These are phyloP conservation scores for Coronaproctus castanopsis DNA, from an alignment of 2,888 invertebrate species.

Conservation along the genomic window DNA sequence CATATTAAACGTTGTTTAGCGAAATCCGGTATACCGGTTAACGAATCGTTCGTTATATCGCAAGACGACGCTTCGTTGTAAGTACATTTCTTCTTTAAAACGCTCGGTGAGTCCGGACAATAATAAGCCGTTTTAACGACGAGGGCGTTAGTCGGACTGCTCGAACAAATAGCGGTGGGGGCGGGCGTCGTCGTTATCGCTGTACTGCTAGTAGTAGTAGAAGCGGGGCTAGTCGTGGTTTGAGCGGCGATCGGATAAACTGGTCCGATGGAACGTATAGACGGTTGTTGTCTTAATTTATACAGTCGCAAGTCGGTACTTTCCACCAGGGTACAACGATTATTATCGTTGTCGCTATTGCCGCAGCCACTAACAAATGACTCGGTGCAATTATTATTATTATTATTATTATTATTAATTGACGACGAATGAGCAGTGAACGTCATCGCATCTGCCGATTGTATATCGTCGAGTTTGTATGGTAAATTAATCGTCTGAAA, in stretches of 20 bases:
- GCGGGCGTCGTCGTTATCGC: slow-evolving; percentile 30
- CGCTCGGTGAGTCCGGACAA: neutral
- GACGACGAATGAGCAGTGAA: neutral
- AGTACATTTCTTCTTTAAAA: neutral
- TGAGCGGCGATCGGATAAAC: no score
- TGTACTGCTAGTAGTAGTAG: slow-evolving; percentile 54
- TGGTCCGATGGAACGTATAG: no score
- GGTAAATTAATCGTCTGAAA: slow-evolving; percentile 69
- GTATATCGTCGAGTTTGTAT: slow-evolving; percentile 10
- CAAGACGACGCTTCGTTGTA: neutral
- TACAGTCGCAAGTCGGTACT: neutral
- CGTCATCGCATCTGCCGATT: neutral
- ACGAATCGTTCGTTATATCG: neutral
- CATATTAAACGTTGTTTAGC: slow-evolving; percentile 25
- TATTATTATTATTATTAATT: neutral
- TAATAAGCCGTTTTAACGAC: no score
- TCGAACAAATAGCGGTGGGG: slow-evolving; percentile 30
- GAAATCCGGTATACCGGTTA: neutral
- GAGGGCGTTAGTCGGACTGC: slow-evolving; percentile 44
- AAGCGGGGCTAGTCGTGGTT: slow-evolving; percentile 46
- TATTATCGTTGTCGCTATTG: neutral
- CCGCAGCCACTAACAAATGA: neutral
- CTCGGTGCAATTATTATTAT: neutral
- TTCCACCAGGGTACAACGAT: neutral
- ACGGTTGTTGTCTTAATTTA: neutral